Evolutionary conservation across 2,113 vertebrate species (phyloP).

Genomic region (Coreoperca whiteheadi): DNA sequence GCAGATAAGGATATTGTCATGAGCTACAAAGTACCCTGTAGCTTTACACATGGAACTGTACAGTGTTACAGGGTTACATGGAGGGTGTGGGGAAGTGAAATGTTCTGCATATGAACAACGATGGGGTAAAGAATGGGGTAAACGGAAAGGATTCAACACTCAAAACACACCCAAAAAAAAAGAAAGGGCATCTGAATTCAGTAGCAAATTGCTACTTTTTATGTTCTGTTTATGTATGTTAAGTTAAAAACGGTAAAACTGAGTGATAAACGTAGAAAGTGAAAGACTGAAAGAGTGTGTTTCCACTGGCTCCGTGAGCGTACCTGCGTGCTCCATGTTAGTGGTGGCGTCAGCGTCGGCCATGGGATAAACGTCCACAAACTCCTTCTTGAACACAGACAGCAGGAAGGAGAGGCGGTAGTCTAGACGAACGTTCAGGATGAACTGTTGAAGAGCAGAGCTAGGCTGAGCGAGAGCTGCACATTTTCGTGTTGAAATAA

Average conservation of each 20-base stretch:
- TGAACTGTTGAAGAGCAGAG: constrained; percentile 87
- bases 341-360: constrained; percentile 93
- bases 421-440: constrained; percentile 96
- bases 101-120: too few relatives aligned
- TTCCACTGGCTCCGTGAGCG: background rate
- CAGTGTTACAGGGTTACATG: too few relatives aligned
- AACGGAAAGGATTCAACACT: background rate
- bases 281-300: background rate
- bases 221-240: too few relatives aligned
- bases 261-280: background rate
- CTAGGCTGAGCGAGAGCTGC: too few relatives aligned
- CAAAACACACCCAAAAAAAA: background rate
- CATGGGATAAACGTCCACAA: constrained; percentile 96
- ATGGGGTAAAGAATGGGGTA: background rate
- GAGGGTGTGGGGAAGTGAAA: too few relatives aligned
- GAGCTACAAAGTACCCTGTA: too few relatives aligned
- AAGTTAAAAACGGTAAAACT: background rate
- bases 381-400: constrained; percentile 98
- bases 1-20: too few relatives aligned
- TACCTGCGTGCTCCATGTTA: constrained; percentile 91
- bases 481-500: background rate
- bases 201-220: background rate
- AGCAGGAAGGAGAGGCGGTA: constrained; percentile 98
- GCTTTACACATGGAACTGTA: too few relatives aligned
- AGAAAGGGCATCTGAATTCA: background rate